Conservation (phyloP, 2,797 vertebrate genomes). For the Anas bernieri region DNA sequence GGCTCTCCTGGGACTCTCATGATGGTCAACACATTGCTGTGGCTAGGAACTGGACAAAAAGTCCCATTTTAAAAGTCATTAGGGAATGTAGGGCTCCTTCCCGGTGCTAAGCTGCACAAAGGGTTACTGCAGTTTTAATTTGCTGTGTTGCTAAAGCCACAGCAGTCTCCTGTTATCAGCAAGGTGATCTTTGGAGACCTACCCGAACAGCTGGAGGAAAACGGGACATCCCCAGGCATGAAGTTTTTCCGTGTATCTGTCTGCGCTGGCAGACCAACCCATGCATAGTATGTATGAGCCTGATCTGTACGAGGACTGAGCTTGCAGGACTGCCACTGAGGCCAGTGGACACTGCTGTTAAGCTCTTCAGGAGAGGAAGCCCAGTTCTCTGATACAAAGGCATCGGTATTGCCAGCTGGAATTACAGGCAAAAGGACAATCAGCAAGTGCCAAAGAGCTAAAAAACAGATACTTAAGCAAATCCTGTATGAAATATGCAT, state of each 20-base stretch:
- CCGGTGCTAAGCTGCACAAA: neutral
- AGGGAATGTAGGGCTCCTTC: neutral
- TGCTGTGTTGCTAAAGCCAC: neutral
- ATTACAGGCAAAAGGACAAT: neutral
- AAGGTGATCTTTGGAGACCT: neutral
- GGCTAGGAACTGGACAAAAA: neutral
- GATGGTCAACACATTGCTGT: neutral
- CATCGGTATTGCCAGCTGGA: neutral
- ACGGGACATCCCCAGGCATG: neutral
- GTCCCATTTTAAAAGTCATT: neutral
- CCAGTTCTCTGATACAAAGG: neutral
- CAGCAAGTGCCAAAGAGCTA: neutral
- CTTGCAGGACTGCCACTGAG: neutral
- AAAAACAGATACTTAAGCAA: neutral
- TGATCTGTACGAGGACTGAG: neutral
- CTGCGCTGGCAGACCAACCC: neutral
- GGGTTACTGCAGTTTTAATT: neutral
- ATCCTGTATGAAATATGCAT: neutral
- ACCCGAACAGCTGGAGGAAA: accelerated
- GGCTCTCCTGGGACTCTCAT: neutral
- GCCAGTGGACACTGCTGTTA: neutral
- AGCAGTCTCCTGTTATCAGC: neutral
- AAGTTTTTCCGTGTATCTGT: neutral
- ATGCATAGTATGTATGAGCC: neutral
- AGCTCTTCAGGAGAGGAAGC: constrained; percentile 24